Conservation (phyloP, 2,888 invertebrate genomes). For the Sympetrum striolatum region DNA sequence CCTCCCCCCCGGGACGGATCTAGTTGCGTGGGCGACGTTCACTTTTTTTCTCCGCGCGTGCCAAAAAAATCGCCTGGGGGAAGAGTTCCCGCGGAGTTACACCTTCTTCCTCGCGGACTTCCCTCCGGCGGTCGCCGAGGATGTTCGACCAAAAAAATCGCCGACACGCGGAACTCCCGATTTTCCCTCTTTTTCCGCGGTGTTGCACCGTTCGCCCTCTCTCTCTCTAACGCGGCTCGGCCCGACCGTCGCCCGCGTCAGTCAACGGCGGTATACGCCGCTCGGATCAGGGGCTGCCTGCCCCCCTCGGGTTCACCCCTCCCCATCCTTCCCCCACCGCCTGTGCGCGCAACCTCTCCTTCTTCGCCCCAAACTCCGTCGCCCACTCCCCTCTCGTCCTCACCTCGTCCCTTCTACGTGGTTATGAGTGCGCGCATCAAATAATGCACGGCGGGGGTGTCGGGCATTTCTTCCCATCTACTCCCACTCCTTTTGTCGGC, state of each 20-base stretch:
- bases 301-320: background rate
- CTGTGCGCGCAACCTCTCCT: background rate
- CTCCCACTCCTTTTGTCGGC: background rate
- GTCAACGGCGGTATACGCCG: constrained; percentile 37
- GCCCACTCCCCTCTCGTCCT: background rate
- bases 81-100: background rate
- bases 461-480: background rate
- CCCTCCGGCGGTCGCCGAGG: background rate
- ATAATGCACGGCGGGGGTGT: constrained; percentile 41
- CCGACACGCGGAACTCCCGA: background rate
- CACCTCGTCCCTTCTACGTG: background rate
- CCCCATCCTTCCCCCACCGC: background rate
- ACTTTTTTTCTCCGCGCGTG: background rate
- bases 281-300: background rate
- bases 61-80: background rate
- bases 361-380: background rate
- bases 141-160: background rate
- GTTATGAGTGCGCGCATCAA: constrained; percentile 43
- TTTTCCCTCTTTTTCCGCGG: background rate
- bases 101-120: background rate
- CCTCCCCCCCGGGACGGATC: too few species aligned
- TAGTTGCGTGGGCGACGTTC: background rate
- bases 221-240: background rate
- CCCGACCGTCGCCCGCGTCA: constrained; percentile 38
- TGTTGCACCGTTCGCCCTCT: background rate